Evolutionary conservation across 2,113 vertebrate species (phyloP), one percentile per base, ranked within the genome.

Genomic region (Serinus canaria): DNA sequence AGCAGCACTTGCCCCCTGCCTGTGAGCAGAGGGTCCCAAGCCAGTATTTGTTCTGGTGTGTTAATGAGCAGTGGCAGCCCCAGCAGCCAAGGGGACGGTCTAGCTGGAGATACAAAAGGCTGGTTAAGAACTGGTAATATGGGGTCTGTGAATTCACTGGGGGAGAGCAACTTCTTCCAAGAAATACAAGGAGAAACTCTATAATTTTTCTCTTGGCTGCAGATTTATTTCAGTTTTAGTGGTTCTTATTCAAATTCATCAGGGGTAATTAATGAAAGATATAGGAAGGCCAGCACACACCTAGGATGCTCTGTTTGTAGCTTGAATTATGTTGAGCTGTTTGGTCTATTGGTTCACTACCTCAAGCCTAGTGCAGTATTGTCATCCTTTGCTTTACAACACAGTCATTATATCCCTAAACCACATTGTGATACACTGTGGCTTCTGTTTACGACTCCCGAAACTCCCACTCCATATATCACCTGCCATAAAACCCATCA

Each of bases 391-490:
- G 95, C 98, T 98, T 98, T 98, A 98, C 98, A 98, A 98, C 97
- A 97, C 97, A 98, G 97, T 98, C 98, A 98, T 98, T 98, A 98
- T 98, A 98, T 98, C 97, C 98, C 98, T 98, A 98, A 98, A 98
- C 98, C 98, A 98, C 98, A 98, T 98, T 98, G 98, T 98, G 98
- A 98, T 98, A 98, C 98, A 98, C 97, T 97, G 97, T 97, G 98
- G 97, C 98, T 98, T 98, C 98, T 98, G 98, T 98, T 98, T 98
- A 98, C 91, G 98, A 98, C 98, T 98, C 97, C 97, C 96, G 97
- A 98, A 98, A 98, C 98, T 98, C 98, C 98, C 97, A 98, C 98
- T 98, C 98, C 98, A 98, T 98, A 98, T 98, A 98, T 98, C 98
- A 98, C 98, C 98, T 98, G 98, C 98, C 98, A 98, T 98, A 98